Conservation (phyloP, 2,113 vertebrate species). For the Melanostigma gelatinosum region DNA sequence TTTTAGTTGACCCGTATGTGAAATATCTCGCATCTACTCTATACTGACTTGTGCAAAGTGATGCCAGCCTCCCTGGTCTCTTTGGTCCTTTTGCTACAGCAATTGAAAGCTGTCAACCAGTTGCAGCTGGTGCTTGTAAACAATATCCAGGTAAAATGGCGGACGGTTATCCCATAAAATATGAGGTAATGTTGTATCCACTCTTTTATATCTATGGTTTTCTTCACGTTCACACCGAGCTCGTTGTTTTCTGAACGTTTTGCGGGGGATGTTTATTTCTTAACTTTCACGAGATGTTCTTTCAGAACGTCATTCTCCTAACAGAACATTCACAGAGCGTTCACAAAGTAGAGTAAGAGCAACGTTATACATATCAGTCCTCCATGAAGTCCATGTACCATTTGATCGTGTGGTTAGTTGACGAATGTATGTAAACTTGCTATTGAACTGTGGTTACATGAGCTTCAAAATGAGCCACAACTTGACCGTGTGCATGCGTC, state of each 20-base stretch:
- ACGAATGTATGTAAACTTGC: neutral
- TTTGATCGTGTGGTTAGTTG: neutral
- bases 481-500: neutral
- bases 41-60: neutral
- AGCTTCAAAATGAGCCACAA: neutral
- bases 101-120: no score
- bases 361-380: neutral
- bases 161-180: neutral
- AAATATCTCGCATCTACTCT: neutral
- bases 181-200: neutral
- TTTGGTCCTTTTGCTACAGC: no score
- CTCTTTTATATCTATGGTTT: neutral
- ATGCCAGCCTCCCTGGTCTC: no score
- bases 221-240: neutral
- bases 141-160: no score
- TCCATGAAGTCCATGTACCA: neutral
- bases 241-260: neutral
- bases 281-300: no score
- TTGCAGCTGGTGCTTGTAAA: no score
- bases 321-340: no score
- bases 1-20: neutral
- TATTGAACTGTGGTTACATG: no score
- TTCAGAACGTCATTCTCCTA: no score
- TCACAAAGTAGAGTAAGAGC: no score
- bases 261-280: no score